A percentile compares a stretch with the other conserved stretches of the same genome.
phyloP scores from a whole-genome alignment of 2,113 vertebrate species.

The Myrmecobius fasciatus region DNA sequence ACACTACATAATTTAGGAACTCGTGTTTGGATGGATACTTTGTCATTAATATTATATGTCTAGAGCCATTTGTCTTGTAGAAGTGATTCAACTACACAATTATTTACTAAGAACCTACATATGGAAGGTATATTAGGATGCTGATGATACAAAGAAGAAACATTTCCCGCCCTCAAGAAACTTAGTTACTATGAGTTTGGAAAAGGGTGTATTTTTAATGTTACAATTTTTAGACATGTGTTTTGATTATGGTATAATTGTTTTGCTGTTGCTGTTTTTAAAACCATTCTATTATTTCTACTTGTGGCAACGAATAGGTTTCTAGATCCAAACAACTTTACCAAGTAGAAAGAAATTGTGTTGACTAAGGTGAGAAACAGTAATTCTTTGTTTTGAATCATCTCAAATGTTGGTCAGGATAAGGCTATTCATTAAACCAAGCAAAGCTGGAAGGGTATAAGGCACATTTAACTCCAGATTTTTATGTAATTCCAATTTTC shows the following conservation, averaged over 20 bases:
- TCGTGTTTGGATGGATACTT: slow-evolving; percentile 29
- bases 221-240: neutral
- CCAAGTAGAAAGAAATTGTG: neutral
- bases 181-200: neutral
- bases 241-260: neutral
- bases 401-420: neutral
- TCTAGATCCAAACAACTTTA: neutral
- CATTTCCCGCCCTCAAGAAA: neutral
- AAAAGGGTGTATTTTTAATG: neutral
- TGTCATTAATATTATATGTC: neutral
- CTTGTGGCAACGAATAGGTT: neutral
- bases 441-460: neutral
- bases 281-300: neutral
- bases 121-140: neutral
- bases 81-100: neutral
- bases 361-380: slow-evolving; percentile 4
- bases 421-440: neutral
- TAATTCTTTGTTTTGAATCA: neutral
- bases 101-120: neutral
- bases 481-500: slow-evolving; percentile 3
- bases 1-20: neutral
- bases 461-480: neutral
- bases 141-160: neutral
- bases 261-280: neutral
- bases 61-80: neutral